phyloP scores from a whole-genome alignment of 2,797 vertebrate species.

The Pampus argenteus region DNA sequence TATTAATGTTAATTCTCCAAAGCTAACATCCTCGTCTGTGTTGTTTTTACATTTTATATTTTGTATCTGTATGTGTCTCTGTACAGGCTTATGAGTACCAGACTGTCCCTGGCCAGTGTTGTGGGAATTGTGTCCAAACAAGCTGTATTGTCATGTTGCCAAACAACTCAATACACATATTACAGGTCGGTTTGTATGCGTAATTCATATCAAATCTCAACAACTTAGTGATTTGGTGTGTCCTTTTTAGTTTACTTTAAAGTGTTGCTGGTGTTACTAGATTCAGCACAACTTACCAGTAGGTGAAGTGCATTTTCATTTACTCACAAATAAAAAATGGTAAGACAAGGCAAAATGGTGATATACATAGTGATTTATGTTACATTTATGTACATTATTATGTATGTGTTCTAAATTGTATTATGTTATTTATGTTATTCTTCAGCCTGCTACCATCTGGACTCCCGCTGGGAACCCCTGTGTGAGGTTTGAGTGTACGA shows the following conservation, averaged over 20 bases:
- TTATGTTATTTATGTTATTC: not conserved
- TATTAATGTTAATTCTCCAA: not conserved
- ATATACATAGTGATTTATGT: too few species aligned
- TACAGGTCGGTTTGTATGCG: constrained; percentile 62
- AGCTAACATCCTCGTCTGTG: not conserved
- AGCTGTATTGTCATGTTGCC: constrained; percentile 70
- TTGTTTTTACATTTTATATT: not conserved
- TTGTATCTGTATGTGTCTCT: constrained; percentile 19
- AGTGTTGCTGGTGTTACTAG: not conserved
- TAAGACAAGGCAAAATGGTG: not conserved
- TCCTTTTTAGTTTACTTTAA: not conserved
- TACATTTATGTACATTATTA: too few species aligned
- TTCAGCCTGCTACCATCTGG: constrained; percentile 82
- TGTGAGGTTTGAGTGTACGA: constrained; percentile 79
- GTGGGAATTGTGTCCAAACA: constrained; percentile 84
- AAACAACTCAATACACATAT: constrained; percentile 52
- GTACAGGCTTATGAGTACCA: constrained; percentile 83
- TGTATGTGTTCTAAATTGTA: not conserved
- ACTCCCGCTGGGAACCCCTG: constrained; percentile 78
- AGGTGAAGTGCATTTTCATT: not conserved
- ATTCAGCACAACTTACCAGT: not conserved
- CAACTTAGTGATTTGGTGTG: not conserved
- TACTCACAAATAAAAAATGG: not conserved
- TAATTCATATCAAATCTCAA: not conserved
- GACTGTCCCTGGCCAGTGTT: constrained; percentile 77